Evolutionary conservation across 2,797 vertebrate genomes (phyloP).

Genomic region (Meda fulgida): DNA sequence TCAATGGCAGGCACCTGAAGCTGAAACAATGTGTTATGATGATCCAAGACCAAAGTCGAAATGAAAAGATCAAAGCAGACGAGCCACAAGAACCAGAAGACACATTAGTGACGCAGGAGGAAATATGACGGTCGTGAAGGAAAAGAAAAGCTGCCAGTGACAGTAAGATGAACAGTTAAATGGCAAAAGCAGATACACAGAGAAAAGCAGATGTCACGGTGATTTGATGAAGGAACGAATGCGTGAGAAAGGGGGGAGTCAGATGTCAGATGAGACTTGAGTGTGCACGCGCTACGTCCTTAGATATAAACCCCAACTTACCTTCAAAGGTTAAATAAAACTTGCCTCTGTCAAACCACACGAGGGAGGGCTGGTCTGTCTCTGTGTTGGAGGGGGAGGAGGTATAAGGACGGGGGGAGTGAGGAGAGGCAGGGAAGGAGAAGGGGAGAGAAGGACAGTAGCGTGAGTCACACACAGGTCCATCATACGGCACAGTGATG

Average conservation of each 20-base stretch:
- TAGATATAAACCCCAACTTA: conserved; percentile 85
- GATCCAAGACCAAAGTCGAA: conserved; percentile 63
- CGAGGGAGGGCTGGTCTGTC: conserved; percentile 99
- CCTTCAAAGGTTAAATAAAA: conserved; percentile 99
- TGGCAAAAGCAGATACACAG: conserved; percentile 45
- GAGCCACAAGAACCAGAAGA: conserved; percentile 22
- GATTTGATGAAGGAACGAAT: conserved; percentile 68
- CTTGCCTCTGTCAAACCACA: conserved; percentile 99
- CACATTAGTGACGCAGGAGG: conserved; percentile 65
- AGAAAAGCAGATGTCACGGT: conserved; percentile 57
- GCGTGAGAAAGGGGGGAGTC: conserved; percentile 50
- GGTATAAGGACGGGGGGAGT: conserved; percentile 78
- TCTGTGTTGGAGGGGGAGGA: conserved; percentile 90
- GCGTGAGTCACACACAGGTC: conserved; percentile 86
- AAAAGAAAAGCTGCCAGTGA: conserved; percentile 57
- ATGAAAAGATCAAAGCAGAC: conserved; percentile 27
- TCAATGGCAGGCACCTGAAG: conserved; percentile 65
- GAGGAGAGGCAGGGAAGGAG: conserved; percentile 68
- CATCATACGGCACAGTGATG: conserved; percentile 72
- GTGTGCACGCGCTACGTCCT: conserved; percentile 68
- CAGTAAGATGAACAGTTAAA: conserved; percentile 62
- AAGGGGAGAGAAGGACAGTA: conserved; percentile 93
- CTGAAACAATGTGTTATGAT: conserved; percentile 59
- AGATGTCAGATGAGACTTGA: conserved; percentile 62
- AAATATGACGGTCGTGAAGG: conserved; percentile 56